phyloP scores from a whole-genome alignment of 2,797 vertebrate genomes.

The Esox masquinongy region DNA sequence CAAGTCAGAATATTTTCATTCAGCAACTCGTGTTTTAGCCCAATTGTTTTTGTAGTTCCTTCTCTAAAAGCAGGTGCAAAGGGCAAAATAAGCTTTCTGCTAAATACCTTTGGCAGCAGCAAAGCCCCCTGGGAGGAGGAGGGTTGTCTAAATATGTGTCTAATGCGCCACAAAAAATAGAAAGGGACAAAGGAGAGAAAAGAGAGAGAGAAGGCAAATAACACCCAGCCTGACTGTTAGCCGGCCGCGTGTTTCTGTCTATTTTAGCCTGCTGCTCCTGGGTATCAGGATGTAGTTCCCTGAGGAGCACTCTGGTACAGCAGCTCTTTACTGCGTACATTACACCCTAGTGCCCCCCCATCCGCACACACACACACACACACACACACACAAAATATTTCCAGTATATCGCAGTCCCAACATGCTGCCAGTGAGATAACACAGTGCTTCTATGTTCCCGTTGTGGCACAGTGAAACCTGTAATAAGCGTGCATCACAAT shows the following conservation, averaged over 20 bases:
- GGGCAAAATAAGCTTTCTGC: slow-evolving; percentile 48
- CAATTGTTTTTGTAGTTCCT: slow-evolving; percentile 42
- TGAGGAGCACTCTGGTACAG: slow-evolving; percentile 56
- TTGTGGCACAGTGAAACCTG: slow-evolving; percentile 19
- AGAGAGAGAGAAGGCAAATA: slow-evolving; percentile 26
- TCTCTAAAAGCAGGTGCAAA: slow-evolving; percentile 58
- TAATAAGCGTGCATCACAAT: slow-evolving; percentile 29
- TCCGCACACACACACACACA: slow-evolving; percentile 10
- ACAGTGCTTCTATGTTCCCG: slow-evolving; percentile 25
- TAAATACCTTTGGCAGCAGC: slow-evolving; percentile 60
- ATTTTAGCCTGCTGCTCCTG: slow-evolving; percentile 39
- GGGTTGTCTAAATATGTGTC: slow-evolving; percentile 68
- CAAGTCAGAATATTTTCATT: slow-evolving; percentile 22
- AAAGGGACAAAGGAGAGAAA: slow-evolving; percentile 38
- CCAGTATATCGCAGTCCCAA: background rate
- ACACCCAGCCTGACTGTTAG: slow-evolving; percentile 47
- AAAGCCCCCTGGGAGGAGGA: slow-evolving; percentile 51
- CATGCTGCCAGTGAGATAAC: slow-evolving; percentile 13
- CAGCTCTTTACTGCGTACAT: slow-evolving; percentile 60
- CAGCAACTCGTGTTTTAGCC: slow-evolving; percentile 38
- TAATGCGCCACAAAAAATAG: slow-evolving; percentile 52
- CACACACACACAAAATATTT: background rate
- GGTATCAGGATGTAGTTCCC: slow-evolving; percentile 56
- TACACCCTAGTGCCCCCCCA: slow-evolving; percentile 56
- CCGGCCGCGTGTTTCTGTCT: slow-evolving; percentile 48